phyloP scores from a whole-genome alignment of 1,140 invertebrate genomes.

The Cydia splendana region DNA sequence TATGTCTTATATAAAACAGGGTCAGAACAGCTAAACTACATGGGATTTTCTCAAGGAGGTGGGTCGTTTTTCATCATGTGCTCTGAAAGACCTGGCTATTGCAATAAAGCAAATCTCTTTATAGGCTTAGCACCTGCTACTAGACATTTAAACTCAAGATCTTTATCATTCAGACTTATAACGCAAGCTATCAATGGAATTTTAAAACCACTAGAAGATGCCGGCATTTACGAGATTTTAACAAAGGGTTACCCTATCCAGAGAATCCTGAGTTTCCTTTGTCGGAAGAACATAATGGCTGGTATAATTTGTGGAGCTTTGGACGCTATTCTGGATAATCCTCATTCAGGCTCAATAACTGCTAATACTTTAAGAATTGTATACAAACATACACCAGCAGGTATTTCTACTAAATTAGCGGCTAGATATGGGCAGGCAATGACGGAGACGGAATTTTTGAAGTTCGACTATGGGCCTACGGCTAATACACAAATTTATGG shows the following conservation, averaged over 20 bases:
- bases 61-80: constrained; percentile 81
- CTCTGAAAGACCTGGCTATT: constrained; percentile 81
- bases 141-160: constrained; percentile 74
- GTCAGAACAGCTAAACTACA: constrained; percentile 77
- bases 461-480: constrained; percentile 79
- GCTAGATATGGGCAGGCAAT: constrained; percentile 67
- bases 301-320: background rate
- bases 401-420: constrained; percentile 81
- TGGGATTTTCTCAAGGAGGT: constrained; percentile 84
- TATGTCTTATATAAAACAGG: constrained; percentile 68
- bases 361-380: background rate
- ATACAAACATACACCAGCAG: constrained; percentile 55
- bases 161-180: constrained; percentile 51
- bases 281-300: background rate
- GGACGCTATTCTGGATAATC: background rate
- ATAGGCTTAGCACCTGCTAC: constrained; percentile 83
- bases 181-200: constrained; percentile 30
- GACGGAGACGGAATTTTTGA: constrained; percentile 65
- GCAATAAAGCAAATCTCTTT: constrained; percentile 80
- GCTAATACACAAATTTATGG: constrained; percentile 81
- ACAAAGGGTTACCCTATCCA: constrained; percentile 10
- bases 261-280: background rate
- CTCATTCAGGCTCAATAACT: background rate
- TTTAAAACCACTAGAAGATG: constrained; percentile 14
- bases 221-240: constrained; percentile 5